Percentiles rank a stretch among this genome's conserved stretches.
phyloP scores from a whole-genome alignment of 2,888 invertebrate genomes.

The Drosophila ezoana region DNA sequence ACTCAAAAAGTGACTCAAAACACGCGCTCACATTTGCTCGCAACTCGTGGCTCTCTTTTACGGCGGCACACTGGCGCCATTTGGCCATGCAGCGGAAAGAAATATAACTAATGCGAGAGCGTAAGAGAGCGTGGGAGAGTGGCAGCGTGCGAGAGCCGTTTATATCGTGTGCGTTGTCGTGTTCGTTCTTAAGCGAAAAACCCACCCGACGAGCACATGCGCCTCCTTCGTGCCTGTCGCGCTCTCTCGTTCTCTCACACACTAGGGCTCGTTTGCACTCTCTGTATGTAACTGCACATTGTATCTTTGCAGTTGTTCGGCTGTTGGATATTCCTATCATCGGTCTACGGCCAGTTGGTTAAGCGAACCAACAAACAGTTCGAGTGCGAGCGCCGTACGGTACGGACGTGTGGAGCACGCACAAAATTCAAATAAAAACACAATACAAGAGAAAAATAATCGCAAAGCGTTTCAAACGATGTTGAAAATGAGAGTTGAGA shows the following conservation, averaged over 20 bases:
- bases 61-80: constrained; percentile 58
- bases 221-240: constrained; percentile 52
- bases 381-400: constrained; percentile 84
- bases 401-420: constrained; percentile 83
- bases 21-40: not conserved
- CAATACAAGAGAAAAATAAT: constrained; percentile 37
- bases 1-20: constrained; percentile 48
- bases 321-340: constrained; percentile 25
- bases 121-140: constrained; percentile 21
- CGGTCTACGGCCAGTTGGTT: constrained; percentile 31
- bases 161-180: constrained; percentile 10
- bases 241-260: constrained; percentile 15
- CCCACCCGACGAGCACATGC: constrained; percentile 54
- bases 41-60: constrained; percentile 15
- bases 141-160: constrained; percentile 7
- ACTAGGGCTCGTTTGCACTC: not conserved
- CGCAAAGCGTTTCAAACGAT: constrained; percentile 65
- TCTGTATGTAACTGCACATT: constrained; percentile 5
- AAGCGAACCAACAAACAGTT: constrained; percentile 72
- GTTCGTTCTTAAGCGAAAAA: constrained; percentile 23
- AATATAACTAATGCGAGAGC: constrained; percentile 45
- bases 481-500: constrained; percentile 36
- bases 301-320: constrained; percentile 12
- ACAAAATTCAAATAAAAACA: constrained; percentile 62
- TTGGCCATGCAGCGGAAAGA: constrained; percentile 40